Percentiles rank a stretch among this genome's conserved stretches.
Conservation (phyloP, 2,113 vertebrate species). For the Marcusenius ussheri region DNA sequence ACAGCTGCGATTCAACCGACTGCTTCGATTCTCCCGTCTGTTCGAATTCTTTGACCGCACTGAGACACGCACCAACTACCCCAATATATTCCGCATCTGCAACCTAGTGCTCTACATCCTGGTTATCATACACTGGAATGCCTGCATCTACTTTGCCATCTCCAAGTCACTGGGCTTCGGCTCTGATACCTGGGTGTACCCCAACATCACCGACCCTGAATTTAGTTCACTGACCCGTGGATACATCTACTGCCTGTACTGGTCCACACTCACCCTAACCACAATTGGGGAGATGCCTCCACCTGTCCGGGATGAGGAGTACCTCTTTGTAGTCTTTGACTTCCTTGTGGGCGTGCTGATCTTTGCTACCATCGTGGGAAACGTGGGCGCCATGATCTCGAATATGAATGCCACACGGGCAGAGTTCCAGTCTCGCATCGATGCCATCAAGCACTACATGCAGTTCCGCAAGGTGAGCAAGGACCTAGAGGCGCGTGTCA, state of each 20-base stretch:
- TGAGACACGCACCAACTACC: slow-evolving; percentile 84
- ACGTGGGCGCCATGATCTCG: slow-evolving; percentile 93
- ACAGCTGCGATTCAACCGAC: slow-evolving; percentile 84
- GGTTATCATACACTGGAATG: slow-evolving; percentile 97
- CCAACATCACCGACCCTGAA: slow-evolving; percentile 79
- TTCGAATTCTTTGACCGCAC: slow-evolving; percentile 93
- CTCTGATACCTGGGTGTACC: slow-evolving; percentile 89
- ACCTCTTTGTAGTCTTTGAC: slow-evolving; percentile 91
- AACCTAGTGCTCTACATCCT: slow-evolving; percentile 89
- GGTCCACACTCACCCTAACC: slow-evolving; percentile 91
- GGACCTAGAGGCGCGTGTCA: slow-evolving; percentile 84
- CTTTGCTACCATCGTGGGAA: slow-evolving; percentile 94
- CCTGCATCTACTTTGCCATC: slow-evolving; percentile 89
- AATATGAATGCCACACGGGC: slow-evolving; percentile 92
- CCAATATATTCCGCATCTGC: slow-evolving; percentile 83
- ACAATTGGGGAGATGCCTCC: slow-evolving; percentile 93
- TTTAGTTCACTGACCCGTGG: slow-evolving; percentile 71
- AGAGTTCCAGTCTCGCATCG: slow-evolving; percentile 81
- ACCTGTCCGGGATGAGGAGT: slow-evolving; percentile 83
- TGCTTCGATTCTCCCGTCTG: slow-evolving; percentile 81
- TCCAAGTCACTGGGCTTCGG: slow-evolving; percentile 90
- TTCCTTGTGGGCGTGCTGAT: slow-evolving; percentile 92
- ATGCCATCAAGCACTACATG: slow-evolving; percentile 93
- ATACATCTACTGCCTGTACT: slow-evolving; percentile 90
- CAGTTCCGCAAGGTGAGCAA: slow-evolving; percentile 92